These are phyloP conservation scores for Pteromalus puparum DNA, from an alignment of 1,140 invertebrate genomes.

Conservation along the genomic window DNA sequence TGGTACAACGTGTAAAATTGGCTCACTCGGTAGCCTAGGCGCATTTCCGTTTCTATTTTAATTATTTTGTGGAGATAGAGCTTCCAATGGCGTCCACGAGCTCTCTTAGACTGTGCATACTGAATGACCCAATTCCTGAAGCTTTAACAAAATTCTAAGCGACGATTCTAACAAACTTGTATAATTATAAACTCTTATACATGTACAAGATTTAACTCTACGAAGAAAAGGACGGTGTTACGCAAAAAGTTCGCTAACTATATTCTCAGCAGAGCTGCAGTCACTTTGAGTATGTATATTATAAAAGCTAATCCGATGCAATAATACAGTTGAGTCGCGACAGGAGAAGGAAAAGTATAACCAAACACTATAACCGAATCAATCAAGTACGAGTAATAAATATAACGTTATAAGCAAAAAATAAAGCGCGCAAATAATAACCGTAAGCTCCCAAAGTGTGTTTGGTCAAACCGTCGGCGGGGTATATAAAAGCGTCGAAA, in stretches of 20 bases:
- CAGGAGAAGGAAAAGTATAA: too few relatives aligned
- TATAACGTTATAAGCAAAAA: not conserved
- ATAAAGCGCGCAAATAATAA: not conserved
- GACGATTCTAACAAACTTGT: too few relatives aligned
- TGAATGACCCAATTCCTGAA: constrained; percentile 15
- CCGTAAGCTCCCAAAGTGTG: not conserved
- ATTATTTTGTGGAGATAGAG: not conserved
- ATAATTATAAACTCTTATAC: too few relatives aligned
- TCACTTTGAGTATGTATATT: too few relatives aligned
- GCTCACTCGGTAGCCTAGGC: not conserved
- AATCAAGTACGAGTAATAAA: not conserved
- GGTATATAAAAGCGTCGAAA: constrained; percentile 24
- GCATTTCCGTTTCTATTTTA: not conserved
- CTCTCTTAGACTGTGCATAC: too few relatives aligned
- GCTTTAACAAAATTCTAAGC: too few relatives aligned
- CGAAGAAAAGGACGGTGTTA: too few relatives aligned
- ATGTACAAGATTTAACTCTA: too few relatives aligned
- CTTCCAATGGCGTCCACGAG: not conserved
- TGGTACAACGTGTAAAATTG: not conserved
- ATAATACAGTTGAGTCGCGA: too few relatives aligned
- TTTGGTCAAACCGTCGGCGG: not conserved
- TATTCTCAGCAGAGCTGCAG: too few relatives aligned
- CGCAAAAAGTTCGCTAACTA: too few relatives aligned
- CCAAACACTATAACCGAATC: not conserved
- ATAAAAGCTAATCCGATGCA: not conserved